phyloP scores from a whole-genome alignment of 2,113 vertebrate genomes.

The Sinocyclocheilus maitianheensis region DNA sequence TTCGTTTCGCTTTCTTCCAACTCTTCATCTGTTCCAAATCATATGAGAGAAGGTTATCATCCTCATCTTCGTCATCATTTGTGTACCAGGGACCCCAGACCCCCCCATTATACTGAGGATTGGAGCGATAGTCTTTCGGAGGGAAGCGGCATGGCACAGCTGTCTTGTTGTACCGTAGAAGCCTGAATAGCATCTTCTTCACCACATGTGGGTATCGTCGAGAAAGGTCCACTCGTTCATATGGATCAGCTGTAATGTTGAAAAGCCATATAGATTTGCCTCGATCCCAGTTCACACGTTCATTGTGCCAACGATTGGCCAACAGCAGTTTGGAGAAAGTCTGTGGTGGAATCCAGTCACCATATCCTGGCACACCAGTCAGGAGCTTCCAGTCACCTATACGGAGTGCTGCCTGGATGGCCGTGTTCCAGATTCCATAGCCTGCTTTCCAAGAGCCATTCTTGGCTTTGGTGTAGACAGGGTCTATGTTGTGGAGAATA shows the following conservation, averaged over 20 bases:
- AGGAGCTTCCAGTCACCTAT: constrained; percentile 95
- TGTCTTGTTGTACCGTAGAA: constrained; percentile 88
- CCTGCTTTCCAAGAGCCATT: constrained; percentile 93
- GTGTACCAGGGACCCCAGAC: constrained; percentile 97
- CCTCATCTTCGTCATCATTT: constrained; percentile 79
- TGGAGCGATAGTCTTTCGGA: constrained; percentile 90
- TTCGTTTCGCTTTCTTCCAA: constrained; percentile 75
- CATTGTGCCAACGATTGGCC: constrained; percentile 88
- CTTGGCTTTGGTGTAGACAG: constrained; percentile 89
- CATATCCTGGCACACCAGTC: constrained; percentile 90
- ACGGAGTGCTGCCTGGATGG: constrained; percentile 89
- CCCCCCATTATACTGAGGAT: constrained; percentile 91
- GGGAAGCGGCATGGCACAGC: constrained; percentile 93
- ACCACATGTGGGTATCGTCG: constrained; percentile 84
- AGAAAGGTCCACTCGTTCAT: constrained; percentile 91
- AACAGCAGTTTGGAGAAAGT: constrained; percentile 86
- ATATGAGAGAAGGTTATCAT: constrained; percentile 70
- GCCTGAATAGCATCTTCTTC: constrained; percentile 84
- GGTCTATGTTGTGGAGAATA: constrained; percentile 97
- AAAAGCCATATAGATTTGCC: constrained; percentile 97
- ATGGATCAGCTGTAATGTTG: constrained; percentile 94
- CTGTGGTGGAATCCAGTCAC: constrained; percentile 97
- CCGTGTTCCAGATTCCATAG: constrained; percentile 94
- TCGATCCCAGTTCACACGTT: constrained; percentile 82
- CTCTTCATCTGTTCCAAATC: constrained; percentile 72